phyloP scores from a whole-genome alignment of 2,113 vertebrate species.

The Eidolon helvum region DNA sequence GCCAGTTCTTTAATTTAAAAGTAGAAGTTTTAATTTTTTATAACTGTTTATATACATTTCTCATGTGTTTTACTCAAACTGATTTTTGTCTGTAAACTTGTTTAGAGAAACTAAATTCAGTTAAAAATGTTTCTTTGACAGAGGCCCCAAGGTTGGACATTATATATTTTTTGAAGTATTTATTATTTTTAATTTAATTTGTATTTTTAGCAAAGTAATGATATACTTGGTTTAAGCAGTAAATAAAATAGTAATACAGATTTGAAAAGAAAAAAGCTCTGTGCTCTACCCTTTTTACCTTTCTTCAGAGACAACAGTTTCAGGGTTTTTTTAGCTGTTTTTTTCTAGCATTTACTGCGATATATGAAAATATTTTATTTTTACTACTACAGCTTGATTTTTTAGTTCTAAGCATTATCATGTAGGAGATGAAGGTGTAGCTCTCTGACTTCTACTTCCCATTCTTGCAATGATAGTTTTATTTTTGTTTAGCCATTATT shows the following conservation, averaged over 20 bases:
- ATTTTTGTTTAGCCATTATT: not conserved
- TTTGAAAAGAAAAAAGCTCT: not conserved
- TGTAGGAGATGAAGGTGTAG: not conserved
- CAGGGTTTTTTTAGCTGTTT: not conserved
- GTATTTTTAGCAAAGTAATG: not conserved
- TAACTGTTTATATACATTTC: not conserved
- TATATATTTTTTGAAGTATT: conserved; percentile 13
- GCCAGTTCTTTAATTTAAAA: not conserved
- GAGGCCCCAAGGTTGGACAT: not conserved
- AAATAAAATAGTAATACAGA: not conserved
- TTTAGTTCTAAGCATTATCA: not conserved
- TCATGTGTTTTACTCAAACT: not conserved
- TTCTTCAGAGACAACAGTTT: not conserved
- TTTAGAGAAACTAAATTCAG: not conserved
- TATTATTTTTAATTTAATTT: not conserved
- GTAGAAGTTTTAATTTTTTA: not conserved
- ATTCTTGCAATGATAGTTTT: not conserved
- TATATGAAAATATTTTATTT: not conserved
- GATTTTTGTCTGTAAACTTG: not conserved
- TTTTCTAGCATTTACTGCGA: not conserved
- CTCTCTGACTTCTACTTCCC: not conserved
- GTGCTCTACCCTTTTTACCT: not conserved
- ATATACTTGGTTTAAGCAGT: not conserved
- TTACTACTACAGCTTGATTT: not conserved
- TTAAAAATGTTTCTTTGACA: conserved; percentile 31